Percentiles rank a stretch among this genome's conserved stretches.
These are phyloP conservation scores for Corvus hawaiiensis DNA, from an alignment of 2,113 vertebrate species.

Conservation along the genomic window DNA sequence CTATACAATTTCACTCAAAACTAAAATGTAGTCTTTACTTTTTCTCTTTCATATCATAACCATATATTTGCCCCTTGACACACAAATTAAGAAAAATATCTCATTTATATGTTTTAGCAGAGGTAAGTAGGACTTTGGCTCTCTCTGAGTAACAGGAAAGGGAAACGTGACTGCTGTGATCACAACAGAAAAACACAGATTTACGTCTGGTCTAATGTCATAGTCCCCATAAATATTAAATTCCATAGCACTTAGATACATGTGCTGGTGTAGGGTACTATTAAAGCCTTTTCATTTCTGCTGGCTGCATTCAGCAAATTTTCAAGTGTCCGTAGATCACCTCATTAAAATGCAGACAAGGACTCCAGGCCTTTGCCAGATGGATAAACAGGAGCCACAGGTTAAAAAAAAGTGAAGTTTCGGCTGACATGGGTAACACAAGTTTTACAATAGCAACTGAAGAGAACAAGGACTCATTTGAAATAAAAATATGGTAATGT, in stretches of 20 bases:
- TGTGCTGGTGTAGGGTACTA: neutral
- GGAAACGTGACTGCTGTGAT: neutral
- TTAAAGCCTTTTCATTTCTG: neutral
- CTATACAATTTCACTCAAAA: neutral
- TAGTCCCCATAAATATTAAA: neutral
- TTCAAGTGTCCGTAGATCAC: neutral
- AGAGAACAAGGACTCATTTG: neutral
- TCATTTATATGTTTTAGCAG: neutral
- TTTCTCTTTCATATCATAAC: neutral
- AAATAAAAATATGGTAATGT: neutral
- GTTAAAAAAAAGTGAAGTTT: neutral
- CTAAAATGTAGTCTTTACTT: neutral
- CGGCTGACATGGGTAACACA: neutral
- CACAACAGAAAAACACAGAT: neutral
- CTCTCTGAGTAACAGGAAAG: neutral
- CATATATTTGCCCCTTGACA: neutral
- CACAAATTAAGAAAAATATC: neutral
- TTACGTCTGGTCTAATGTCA: neutral
- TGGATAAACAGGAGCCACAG: neutral
- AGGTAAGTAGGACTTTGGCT: neutral
- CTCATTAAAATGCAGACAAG: neutral
- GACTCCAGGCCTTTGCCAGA: neutral
- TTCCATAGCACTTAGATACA: neutral
- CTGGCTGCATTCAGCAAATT: neutral
- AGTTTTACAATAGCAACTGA: neutral